A percentile compares a stretch with the other conserved stretches of the same genome.
These are phyloP conservation scores for Peromyscus nudipes DNA, from an alignment of 2,797 vertebrate species.

Conservation along the genomic window DNA sequence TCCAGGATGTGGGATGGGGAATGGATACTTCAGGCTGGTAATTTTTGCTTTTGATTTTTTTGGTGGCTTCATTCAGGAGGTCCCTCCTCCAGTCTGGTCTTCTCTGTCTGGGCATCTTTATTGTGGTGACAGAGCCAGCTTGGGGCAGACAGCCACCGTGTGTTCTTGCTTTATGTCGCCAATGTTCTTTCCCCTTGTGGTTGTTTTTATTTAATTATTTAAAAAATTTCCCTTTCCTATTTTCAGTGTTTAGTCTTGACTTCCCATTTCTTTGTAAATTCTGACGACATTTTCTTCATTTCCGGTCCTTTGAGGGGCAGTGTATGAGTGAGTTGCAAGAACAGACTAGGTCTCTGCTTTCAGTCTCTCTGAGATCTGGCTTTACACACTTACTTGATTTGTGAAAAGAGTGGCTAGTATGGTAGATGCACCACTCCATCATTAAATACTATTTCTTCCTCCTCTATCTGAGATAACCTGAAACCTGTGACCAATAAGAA, in stretches of 20 bases:
- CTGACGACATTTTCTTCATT: background rate
- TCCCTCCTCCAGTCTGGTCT: background rate
- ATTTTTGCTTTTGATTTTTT: constrained; percentile 7
- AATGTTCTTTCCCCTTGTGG: background rate
- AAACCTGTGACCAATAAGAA: constrained; percentile 74
- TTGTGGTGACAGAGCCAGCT: fast-evolving
- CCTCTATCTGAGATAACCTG: constrained; percentile 36
- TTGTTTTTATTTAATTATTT: background rate
- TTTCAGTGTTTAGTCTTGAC: background rate
- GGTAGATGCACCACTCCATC: background rate
- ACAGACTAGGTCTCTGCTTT: background rate
- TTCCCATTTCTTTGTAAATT: background rate
- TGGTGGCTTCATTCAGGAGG: background rate
- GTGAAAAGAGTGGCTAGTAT: background rate
- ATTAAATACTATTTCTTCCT: background rate
- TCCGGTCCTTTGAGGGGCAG: background rate
- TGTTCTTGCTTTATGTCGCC: background rate
- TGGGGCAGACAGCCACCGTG: background rate
- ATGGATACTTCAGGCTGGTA: background rate
- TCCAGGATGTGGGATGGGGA: background rate
- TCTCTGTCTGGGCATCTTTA: background rate
- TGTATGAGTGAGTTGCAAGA: background rate
- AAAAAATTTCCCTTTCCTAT: background rate
- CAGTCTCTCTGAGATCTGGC: too few relatives aligned
- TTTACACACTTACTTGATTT: background rate